phyloP scores from a whole-genome alignment of 2,797 vertebrate species.

The Tragelaphus eurycerus region DNA sequence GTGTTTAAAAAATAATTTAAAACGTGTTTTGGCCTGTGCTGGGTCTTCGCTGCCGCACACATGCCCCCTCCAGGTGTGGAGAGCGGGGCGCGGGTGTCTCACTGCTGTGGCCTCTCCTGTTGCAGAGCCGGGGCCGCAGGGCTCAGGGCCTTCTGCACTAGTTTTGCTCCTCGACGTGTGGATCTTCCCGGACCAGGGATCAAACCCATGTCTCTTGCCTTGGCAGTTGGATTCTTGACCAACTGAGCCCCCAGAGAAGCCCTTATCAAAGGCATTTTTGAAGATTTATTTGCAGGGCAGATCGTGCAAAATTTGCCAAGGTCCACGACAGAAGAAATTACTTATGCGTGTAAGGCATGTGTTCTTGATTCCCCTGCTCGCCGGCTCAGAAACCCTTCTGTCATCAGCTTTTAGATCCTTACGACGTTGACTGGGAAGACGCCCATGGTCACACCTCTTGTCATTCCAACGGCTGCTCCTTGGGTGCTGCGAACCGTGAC shows the following conservation, averaged over 20 bases:
- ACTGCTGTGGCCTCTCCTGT: neutral
- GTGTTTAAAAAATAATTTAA: neutral
- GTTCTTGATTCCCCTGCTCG: fast-evolving
- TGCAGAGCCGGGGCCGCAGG: neutral
- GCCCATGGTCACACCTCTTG: conserved; percentile 62
- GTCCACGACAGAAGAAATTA: fast-evolving
- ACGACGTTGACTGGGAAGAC: conserved; percentile 89
- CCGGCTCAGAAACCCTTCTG: neutral
- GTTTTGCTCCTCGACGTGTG: neutral
- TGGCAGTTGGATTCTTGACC: neutral
- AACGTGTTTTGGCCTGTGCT: neutral
- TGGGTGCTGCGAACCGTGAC: neutral
- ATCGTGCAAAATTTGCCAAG: fast-evolving
- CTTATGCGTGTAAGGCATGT: fast-evolving
- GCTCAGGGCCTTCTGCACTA: fast-evolving
- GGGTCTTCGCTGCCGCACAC: fast-evolving
- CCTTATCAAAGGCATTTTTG: neutral
- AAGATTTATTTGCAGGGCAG: neutral
- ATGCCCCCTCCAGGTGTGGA: neutral
- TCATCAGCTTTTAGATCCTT: conserved; percentile 88
- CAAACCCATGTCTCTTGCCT: neutral
- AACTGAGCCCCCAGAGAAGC: neutral
- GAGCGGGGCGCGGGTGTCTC: fast-evolving
- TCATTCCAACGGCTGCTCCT: conserved; percentile 10
- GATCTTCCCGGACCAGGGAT: neutral